Conservation (phyloP, 1,140 invertebrate species). For the Babylonia areolata region DNA sequence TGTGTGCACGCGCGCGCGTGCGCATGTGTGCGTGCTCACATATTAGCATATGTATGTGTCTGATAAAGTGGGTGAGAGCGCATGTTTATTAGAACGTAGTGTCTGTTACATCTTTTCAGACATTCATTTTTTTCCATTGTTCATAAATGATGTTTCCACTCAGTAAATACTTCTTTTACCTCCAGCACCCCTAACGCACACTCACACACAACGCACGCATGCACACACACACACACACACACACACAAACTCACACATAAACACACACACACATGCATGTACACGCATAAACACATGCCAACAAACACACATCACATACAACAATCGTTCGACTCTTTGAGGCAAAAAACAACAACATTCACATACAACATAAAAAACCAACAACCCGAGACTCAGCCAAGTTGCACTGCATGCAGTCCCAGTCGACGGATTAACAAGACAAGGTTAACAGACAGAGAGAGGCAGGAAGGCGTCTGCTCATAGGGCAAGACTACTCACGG, state of each 20-base stretch:
- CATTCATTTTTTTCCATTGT: too few species aligned
- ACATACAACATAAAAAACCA: neutral
- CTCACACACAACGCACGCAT: conserved; percentile 1
- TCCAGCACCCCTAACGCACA: too few species aligned
- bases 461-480: neutral
- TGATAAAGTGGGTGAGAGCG: too few species aligned
- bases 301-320: neutral
- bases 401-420: conserved; percentile 21
- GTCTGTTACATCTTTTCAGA: too few species aligned
- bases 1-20: too few species aligned
- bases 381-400: neutral
- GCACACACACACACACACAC: neutral
- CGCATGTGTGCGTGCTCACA: too few species aligned
- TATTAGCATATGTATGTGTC: too few species aligned
- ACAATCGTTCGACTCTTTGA: neutral
- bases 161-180: too few species aligned
- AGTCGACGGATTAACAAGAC: neutral
- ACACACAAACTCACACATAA: neutral
- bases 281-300: neutral
- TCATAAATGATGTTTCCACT: too few species aligned
- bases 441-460: neutral
- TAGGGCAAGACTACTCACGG: conserved; percentile 31
- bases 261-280: neutral
- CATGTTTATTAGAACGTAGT: too few species aligned
- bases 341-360: neutral